A percentile compares a stretch with the other conserved stretches of the same genome.
Evolutionary conservation across 1,140 invertebrate genomes (phyloP).

Genomic region (Hyphantria cunea): DNA sequence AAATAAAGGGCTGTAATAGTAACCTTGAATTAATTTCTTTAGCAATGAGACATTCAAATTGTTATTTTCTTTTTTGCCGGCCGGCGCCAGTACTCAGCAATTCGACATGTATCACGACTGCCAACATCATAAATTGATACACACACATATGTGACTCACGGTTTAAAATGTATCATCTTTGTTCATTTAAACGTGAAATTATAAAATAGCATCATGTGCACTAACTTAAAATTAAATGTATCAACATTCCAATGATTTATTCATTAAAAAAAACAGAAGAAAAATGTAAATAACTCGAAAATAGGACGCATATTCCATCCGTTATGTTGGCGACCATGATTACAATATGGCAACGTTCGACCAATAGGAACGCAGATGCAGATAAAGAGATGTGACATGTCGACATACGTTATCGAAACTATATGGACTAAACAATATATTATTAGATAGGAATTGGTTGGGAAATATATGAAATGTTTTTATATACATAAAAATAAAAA

Average conservation of each 20-base stretch:
- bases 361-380: constrained; percentile 48
- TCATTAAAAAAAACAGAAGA: background rate
- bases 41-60: background rate
- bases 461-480: no score
- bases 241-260: background rate
- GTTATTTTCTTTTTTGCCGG: constrained; percentile 14
- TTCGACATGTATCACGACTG: background rate
- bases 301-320: constrained; percentile 29
- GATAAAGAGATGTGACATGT: constrained; percentile 30
- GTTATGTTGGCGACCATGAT: constrained; percentile 50
- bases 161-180: background rate
- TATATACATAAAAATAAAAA: no score
- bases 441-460: no score
- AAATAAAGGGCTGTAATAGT: no score
- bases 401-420: constrained; percentile 7
- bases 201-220: background rate
- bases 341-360: constrained; percentile 37
- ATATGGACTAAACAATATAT: background rate
- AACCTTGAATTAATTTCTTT: background rate
- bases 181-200: background rate
- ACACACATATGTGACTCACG: constrained; percentile 15
- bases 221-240: constrained; percentile 6
- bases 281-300: constrained; percentile 9
- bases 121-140: constrained; percentile 11
- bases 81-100: constrained; percentile 18